phyloP scores from a whole-genome alignment of 2,113 vertebrate genomes.

The Cisticola juncidis region DNA sequence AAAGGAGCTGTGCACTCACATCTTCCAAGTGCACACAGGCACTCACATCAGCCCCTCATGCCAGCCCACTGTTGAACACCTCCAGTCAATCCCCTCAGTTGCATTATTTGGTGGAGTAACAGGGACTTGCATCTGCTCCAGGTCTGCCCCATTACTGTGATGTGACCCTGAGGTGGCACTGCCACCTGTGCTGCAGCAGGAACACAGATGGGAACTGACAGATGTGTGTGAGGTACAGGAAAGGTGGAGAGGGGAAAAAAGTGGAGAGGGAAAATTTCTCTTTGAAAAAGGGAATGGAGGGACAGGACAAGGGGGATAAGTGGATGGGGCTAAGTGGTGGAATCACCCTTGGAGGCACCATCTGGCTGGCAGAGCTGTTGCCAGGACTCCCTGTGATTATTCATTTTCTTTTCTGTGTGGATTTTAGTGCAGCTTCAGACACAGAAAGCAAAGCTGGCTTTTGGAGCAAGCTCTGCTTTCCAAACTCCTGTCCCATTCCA shows the following conservation, averaged over 20 bases:
- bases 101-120: not conserved
- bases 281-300: too few species aligned
- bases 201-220: not conserved
- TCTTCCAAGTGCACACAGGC: not conserved
- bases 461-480: not conserved
- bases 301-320: too few species aligned
- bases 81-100: not conserved
- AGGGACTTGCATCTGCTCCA: not conserved
- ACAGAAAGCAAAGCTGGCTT: not conserved
- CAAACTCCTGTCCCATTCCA: not conserved
- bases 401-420: not conserved
- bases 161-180: not conserved
- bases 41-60: not conserved
- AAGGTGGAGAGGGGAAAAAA: too few species aligned
- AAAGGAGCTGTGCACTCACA: fast-evolving
- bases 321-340: not conserved
- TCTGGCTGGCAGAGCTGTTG: not conserved
- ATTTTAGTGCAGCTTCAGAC: not conserved
- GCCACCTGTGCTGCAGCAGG: not conserved
- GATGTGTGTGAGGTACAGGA: too few species aligned
- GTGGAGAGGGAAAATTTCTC: too few species aligned
- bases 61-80: not conserved
- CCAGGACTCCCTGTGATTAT: not conserved
- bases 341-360: not conserved
- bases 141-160: not conserved